Conservation (phyloP, 2,888 invertebrate species). For the Synergus laeviventris region DNA sequence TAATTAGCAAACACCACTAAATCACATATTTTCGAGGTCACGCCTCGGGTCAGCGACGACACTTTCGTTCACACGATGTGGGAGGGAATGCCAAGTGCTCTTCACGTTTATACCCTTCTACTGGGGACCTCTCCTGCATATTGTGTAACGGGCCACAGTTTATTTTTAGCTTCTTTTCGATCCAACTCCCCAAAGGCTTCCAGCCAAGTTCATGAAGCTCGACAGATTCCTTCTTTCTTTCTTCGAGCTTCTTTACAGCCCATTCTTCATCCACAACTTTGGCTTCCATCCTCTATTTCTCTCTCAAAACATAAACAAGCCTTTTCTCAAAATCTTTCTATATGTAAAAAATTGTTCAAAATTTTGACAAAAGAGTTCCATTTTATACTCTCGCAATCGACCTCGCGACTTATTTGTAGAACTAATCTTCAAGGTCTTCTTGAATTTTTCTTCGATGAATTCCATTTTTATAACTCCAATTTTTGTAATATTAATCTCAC, state of each 20-base stretch:
- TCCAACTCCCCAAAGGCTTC: constrained; percentile 32
- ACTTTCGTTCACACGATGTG: constrained; percentile 17
- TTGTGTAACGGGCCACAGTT: constrained; percentile 32
- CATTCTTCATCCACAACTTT: background rate
- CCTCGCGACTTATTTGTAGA: too few species aligned
- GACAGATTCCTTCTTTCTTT: constrained; percentile 12
- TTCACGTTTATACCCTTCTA: constrained; percentile 7
- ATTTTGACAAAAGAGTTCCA: too few species aligned
- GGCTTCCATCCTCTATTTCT: background rate
- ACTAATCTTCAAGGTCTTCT: too few species aligned
- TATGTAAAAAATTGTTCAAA: too few species aligned
- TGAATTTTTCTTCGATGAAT: too few species aligned
- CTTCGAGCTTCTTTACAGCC: background rate
- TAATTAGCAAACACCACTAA: background rate
- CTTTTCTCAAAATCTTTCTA: too few species aligned
- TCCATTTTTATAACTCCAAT: too few species aligned
- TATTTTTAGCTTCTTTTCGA: constrained; percentile 33
- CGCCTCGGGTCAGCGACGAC: constrained; percentile 20
- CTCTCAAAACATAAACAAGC: too few species aligned
- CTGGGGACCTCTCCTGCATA: constrained; percentile 11
- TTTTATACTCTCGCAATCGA: too few species aligned
- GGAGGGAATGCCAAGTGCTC: constrained; percentile 26
- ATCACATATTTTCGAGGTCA: constrained; percentile 6
- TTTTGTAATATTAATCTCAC: too few species aligned
- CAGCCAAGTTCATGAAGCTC: constrained; percentile 34